phyloP scores from a whole-genome alignment of 2,113 vertebrate species.

The Balaenoptera acutorostrata region DNA sequence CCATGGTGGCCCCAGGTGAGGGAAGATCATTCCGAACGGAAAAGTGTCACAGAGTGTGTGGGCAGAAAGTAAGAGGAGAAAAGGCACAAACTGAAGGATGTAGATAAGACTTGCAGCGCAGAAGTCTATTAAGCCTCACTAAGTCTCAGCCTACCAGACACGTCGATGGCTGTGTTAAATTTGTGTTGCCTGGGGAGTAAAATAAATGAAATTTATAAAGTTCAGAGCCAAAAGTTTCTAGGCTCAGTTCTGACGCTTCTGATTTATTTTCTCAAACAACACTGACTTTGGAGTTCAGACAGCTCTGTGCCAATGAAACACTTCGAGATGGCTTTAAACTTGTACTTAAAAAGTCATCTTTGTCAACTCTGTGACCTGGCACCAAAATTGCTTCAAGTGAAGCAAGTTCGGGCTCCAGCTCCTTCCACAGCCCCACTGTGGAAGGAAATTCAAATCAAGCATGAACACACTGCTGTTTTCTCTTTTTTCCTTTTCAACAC shows the following conservation, averaged over 20 bases:
- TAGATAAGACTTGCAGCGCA: background rate
- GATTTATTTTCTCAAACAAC: background rate
- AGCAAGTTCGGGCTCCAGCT: background rate
- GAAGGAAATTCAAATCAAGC: background rate
- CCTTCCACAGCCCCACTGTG: background rate
- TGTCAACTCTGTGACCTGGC: background rate
- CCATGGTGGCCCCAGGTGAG: background rate
- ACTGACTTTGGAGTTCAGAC: background rate
- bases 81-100: background rate
- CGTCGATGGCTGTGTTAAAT: background rate
- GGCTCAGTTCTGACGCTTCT: background rate
- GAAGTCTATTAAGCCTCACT: slow-evolving; percentile 20
- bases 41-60: background rate
- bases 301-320: background rate
- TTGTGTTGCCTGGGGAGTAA: slow-evolving; percentile 21
- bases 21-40: background rate
- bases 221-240: slow-evolving; percentile 22
- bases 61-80: background rate
- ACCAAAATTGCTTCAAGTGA: background rate
- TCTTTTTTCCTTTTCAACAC: background rate
- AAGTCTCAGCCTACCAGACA: slow-evolving; percentile 23
- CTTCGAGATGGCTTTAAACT: background rate
- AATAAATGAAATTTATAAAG: slow-evolving; percentile 24
- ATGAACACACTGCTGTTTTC: background rate
- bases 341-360: background rate